Percentiles rank a stretch among this genome's conserved stretches.
phyloP scores from a whole-genome alignment of 2,888 invertebrate genomes.

The Agriopis aurantiaria region DNA sequence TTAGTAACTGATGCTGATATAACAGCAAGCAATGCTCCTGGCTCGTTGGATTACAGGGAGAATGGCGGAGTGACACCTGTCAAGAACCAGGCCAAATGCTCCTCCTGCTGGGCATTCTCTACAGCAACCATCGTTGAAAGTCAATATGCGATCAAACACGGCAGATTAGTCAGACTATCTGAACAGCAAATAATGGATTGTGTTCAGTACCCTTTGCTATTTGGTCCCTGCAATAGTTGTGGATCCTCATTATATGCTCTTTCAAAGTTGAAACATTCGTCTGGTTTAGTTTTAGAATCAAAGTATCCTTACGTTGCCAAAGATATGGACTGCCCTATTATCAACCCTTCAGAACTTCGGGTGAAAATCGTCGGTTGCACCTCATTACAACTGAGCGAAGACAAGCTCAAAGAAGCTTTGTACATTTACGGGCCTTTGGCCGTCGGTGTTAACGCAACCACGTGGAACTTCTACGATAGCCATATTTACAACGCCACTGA shows the following conservation, averaged over 20 bases:
- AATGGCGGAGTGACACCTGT: background rate
- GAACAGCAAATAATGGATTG: background rate
- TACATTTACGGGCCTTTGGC: too few species aligned
- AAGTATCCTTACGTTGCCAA: constrained; percentile 10
- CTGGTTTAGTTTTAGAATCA: constrained; percentile 1
- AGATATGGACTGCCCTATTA: background rate
- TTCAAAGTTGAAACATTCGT: background rate
- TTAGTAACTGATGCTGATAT: background rate
- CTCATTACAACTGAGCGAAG: constrained; percentile 9
- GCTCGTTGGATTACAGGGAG: background rate
- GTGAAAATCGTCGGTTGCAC: constrained; percentile 16
- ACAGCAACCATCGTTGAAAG: background rate
- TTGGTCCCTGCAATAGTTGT: background rate
- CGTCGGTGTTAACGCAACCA: background rate
- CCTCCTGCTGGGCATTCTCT: background rate
- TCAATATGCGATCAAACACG: background rate
- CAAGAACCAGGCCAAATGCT: background rate
- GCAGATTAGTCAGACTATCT: background rate
- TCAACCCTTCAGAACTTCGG: background rate
- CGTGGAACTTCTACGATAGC: background rate
- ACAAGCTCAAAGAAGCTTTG: constrained; percentile 13
- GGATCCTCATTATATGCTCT: background rate
- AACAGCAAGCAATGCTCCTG: background rate
- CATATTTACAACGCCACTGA: background rate
- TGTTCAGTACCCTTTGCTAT: background rate